Base-by-base conservation (phyloP, 2,113 vertebrate species). In the Ailuropoda melanoleuca region DNA sequence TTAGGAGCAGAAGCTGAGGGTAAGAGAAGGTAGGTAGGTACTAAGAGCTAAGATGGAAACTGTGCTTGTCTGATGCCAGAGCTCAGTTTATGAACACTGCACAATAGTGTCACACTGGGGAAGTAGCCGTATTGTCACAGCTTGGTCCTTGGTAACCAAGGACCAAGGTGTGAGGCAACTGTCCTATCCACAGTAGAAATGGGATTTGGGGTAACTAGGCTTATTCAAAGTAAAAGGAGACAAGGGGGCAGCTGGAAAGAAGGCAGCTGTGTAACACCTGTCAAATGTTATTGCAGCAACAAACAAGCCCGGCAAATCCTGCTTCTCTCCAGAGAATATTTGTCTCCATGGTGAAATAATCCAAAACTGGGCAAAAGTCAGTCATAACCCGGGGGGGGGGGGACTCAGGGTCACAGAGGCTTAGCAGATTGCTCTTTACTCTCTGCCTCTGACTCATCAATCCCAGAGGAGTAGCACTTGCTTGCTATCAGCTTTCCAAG, bases 321-420 rank as follows among this genome's bases (percentile, higher is more conserved):
- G 58, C 70, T 96, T 90, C 55, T 58, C 90, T 95, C 50, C 86
- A 12, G 15, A 93, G 64, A 77, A 92, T 29, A 50, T 90, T 95
- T 72, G 82, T 98, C 93, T 94, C 97, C 62, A 46, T 93, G 91
- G 88, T 72, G 83, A 97, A 95, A 96, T 83, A 94, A 80, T 1
- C 26, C 29, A 90, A 88, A 97, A n/a, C 62, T 50, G 50, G 26
- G 58, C 75, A 86, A 89, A 37, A 29, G 31, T 80, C 88, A 74
- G 26, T 70, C 88, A 87, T 34, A 94, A 37, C 62, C 82, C 74
- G 55, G 87, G 34, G 13, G 8, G 34, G 64, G 82, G 72, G 66
- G 66, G 43, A n/a, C 82, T 92, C 83, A 14, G 72, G 31, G 78
- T 95, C 80, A 94, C 50, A 64, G 39, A 68, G n/a, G 62, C 34